These are phyloP conservation scores for Phylloscopus whistleri DNA, from an alignment of 2,113 vertebrate genomes.

Conservation along the genomic window DNA sequence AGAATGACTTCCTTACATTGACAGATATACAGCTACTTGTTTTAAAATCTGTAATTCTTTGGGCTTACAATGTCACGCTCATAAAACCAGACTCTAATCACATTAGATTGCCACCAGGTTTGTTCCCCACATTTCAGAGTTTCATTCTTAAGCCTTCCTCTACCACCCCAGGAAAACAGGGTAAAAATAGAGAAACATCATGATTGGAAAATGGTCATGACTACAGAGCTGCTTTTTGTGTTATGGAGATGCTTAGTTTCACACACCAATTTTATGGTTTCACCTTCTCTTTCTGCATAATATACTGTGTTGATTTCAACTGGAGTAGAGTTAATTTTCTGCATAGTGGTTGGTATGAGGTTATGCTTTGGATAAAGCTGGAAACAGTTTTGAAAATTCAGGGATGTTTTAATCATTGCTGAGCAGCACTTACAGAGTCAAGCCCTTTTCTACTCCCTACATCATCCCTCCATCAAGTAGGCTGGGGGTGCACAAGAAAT, in stretches of 20 bases:
- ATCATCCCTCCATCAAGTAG: accelerated
- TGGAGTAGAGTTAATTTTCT: not conserved
- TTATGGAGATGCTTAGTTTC: not conserved
- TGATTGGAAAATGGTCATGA: not conserved
- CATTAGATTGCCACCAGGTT: not conserved
- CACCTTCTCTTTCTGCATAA: not conserved
- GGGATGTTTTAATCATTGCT: not conserved
- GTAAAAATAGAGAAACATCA: not conserved
- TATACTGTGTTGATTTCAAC: not conserved
- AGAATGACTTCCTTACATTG: not conserved
- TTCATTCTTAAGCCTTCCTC: not conserved
- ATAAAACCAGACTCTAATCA: not conserved
- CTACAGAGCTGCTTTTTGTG: not conserved
- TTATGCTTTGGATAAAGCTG: not conserved
- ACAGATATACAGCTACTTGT: not conserved
- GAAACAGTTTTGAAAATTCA: not conserved
- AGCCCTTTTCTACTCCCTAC: not conserved
- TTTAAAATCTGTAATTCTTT: not conserved
- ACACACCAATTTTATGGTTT: not conserved
- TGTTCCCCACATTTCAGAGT: not conserved
- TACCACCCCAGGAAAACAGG: not conserved
- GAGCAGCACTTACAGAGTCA: not conserved
- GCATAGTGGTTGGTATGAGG: not conserved
- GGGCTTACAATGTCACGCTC: not conserved
- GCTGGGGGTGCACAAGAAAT: accelerated